Percentiles rank a stretch among this genome's conserved stretches.
Evolutionary conservation across 1,140 invertebrate genomes (phyloP).

Genomic region (Drosophila murphyi): DNA sequence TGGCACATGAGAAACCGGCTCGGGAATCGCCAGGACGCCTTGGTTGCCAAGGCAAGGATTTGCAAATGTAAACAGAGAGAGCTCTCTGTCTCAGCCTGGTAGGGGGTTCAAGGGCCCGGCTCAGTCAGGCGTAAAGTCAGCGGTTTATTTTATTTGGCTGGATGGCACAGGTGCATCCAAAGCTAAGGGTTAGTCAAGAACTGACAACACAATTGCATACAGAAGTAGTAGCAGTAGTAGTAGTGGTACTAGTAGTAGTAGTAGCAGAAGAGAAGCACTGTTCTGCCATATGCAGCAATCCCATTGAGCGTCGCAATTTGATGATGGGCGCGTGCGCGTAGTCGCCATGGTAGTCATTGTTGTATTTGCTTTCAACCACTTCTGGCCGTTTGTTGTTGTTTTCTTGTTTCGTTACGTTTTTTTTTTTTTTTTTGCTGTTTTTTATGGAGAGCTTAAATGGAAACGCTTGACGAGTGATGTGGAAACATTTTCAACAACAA

Average conservation of each 20-base stretch:
- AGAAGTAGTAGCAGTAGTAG: conserved; percentile 13
- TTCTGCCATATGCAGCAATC: conserved; percentile 20
- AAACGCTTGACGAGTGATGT: conserved; percentile 85
- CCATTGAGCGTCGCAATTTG: conserved; percentile 54
- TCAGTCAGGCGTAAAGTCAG: conserved; percentile 58
- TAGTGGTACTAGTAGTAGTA: conserved; percentile 5
- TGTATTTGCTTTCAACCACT: conserved; percentile 68
- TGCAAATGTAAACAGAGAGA: conserved; percentile 74
- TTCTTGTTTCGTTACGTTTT: conserved; percentile 57
- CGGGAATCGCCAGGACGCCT: conserved; percentile 53
- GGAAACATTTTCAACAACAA: conserved; percentile 83
- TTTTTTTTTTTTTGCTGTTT: conserved; percentile 14
- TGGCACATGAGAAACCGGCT: conserved; percentile 50
- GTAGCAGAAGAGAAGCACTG: conserved; percentile 3
- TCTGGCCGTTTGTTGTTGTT: conserved; percentile 35
- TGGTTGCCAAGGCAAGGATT: conserved; percentile 61
- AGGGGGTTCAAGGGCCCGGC: conserved; percentile 40
- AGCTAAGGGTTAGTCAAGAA: conserved; percentile 15
- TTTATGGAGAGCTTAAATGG: conserved; percentile 72
- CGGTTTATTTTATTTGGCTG: conserved; percentile 7
- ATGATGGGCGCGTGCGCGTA: conserved; percentile 78
- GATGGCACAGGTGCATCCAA: conserved; percentile 24
- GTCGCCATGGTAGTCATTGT: conserved; percentile 61
- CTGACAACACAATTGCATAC: neutral
- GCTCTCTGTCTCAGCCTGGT: neutral